These are phyloP conservation scores for Elysia chlorotica DNA, from an alignment of 1,140 invertebrate species.

Conservation along the genomic window DNA sequence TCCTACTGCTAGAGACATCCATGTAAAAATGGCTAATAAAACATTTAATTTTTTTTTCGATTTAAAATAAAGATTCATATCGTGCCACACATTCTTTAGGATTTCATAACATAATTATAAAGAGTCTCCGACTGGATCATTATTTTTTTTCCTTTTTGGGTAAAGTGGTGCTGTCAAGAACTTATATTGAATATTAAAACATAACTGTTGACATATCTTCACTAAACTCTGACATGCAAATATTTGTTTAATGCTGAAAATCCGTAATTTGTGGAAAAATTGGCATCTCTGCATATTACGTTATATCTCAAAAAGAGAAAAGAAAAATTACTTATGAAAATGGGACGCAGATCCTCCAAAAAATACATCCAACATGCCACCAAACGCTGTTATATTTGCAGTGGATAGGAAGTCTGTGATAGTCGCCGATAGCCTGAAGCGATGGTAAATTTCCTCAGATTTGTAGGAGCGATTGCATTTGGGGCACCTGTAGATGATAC, in stretches of 20 bases:
- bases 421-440: background rate
- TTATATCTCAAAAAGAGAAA: no score
- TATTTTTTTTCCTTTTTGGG: background rate
- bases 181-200: background rate
- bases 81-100: no score
- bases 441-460: background rate
- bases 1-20: no score
- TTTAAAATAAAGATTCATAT: no score
- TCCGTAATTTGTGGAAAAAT: no score
- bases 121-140: no score
- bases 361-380: background rate
- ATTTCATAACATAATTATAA: no score
- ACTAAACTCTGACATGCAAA: background rate
- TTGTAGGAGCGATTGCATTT: background rate
- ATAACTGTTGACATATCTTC: background rate
- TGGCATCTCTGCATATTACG: no score
- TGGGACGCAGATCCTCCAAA: constrained; percentile 3
- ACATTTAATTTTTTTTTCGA: no score
- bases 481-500: background rate
- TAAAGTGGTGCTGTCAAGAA: background rate
- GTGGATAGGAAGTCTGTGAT: background rate
- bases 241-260: background rate
- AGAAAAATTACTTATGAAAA: constrained; percentile 4
- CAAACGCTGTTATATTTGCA: background rate
- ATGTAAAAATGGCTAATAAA: no score